Percentiles rank a stretch among this genome's conserved stretches.
phyloP scores from a whole-genome alignment of 1,140 invertebrate genomes.

The Pseudomyrmex gracilis region DNA sequence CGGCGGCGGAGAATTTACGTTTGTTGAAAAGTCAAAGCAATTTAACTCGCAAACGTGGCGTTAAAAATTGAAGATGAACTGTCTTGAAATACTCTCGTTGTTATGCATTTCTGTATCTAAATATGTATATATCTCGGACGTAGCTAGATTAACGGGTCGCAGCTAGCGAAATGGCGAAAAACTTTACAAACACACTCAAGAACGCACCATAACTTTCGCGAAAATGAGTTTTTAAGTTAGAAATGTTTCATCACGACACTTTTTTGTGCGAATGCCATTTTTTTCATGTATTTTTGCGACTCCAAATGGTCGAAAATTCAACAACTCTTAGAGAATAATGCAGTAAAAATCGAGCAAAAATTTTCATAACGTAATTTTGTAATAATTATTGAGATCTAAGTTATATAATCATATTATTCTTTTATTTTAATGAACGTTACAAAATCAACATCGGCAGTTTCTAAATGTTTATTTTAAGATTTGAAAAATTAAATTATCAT shows the following conservation, averaged over 20 bases:
- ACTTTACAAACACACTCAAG: constrained; percentile 61
- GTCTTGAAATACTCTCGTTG: constrained; percentile 68
- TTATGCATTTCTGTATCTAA: constrained; percentile 73
- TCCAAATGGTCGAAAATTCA: neutral
- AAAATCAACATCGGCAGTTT: neutral
- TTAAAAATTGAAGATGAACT: constrained; percentile 47
- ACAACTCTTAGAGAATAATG: constrained; percentile 1
- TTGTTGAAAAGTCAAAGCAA: constrained; percentile 45
- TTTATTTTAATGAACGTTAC: neutral
- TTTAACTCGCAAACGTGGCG: constrained; percentile 51
- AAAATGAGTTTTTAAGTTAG: constrained; percentile 29
- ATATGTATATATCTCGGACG: constrained; percentile 64
- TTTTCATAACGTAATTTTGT: neutral
- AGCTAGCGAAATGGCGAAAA: constrained; percentile 54
- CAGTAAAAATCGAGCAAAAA: neutral
- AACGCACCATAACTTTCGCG: constrained; percentile 38
- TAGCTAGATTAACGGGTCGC: constrained; percentile 65
- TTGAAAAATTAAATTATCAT: constrained; percentile 17
- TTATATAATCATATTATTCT: neutral
- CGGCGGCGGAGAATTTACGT: neutral
- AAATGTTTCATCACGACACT: constrained; percentile 45
- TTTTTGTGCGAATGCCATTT: constrained; percentile 19
- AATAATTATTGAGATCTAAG: no score
- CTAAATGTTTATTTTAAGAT: neutral
- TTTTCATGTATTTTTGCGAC: neutral